Conservation (phyloP, 2,797 vertebrate species). For the Urophycis tenuis region DNA sequence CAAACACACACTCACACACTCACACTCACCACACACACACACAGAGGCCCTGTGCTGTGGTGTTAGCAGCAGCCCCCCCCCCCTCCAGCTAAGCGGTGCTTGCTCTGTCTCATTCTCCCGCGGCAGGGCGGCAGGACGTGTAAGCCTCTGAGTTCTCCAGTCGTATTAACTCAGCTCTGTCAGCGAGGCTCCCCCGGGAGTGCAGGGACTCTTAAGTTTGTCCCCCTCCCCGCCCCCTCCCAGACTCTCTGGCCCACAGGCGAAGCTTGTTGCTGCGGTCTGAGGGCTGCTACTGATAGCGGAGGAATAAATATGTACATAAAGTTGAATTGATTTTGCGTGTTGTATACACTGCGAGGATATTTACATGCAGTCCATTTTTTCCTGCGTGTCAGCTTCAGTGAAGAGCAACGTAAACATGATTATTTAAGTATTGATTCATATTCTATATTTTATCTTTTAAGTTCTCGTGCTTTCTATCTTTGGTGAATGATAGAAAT, state of each 20-base stretch:
- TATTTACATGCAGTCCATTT: background rate
- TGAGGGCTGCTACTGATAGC: conserved; percentile 20
- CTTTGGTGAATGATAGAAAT: background rate
- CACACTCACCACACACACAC: too few species aligned
- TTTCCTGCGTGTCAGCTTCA: background rate
- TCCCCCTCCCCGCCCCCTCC: conserved; percentile 57
- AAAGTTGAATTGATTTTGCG: background rate
- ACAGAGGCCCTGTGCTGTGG: background rate
- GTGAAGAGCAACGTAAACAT: background rate
- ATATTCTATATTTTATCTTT: background rate
- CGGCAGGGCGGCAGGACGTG: background rate
- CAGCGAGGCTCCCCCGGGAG: conserved; percentile 77
- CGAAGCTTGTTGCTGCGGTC: conserved; percentile 41
- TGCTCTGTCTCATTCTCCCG: background rate
- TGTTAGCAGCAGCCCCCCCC: background rate
- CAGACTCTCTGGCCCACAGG: conserved; percentile 51
- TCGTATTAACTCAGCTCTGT: conserved; percentile 78
- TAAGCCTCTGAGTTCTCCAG: conserved; percentile 12
- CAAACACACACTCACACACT: too few species aligned
- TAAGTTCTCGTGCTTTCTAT: background rate
- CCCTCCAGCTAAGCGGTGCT: background rate
- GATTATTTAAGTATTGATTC: background rate
- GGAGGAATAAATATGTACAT: background rate
- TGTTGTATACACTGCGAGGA: background rate
- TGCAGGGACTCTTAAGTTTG: conserved; percentile 72